Evolutionary conservation across 2,113 vertebrate genomes (phyloP), one percentile per base, ranked within the genome.

Genomic region (Vidua chalybeata): DNA sequence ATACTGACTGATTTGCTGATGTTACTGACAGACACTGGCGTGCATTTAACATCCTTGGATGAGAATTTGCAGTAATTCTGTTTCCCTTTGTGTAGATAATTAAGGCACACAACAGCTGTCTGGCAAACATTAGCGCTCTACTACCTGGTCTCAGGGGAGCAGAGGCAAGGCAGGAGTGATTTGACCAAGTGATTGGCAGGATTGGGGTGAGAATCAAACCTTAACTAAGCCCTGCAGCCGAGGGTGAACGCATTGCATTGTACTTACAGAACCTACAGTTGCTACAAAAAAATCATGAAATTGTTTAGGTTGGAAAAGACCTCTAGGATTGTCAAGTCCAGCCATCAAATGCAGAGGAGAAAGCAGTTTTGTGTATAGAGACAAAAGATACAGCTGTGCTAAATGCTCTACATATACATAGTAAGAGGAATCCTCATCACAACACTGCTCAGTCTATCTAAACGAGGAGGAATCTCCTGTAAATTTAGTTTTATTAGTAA

Each of bases 21-120:
- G 18, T 18, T 85, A 46, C 26, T 74, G 78, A 83, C 87, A 82
- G 80, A 58, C 62, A 20, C 21, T 39, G 43, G 43, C 17, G 10
- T 72, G 67, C 74, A 58, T 94, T 95, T 93, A 37, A 76, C 33
- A 43, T 82, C 58, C 76, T 87, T 61, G 55, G 83, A 93, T 8
- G 67, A 77, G 82, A 59, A 86, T 94, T 85, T 85, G 82, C 79
- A 61, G 85, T 93, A 74, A 86, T 90, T 90, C 67, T 92, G 46
- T 93, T 95, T 91, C 85, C 22, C 79, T 91, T 90, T 91, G 63
- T 86, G 87, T 55, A 58, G 55, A 27, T 80, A 94, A 94, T 94
- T 79, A 80, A 96, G 75, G 74, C 72, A 48, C 55, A 59, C 35
- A 71, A 30, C 93, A 96, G 78, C 74, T 87, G 85, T 61, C 72